A percentile compares a stretch with the other conserved stretches of the same genome.
These are phyloP conservation scores for Brevimyrus niger DNA, from an alignment of 2,113 vertebrate species.

Conservation along the genomic window DNA sequence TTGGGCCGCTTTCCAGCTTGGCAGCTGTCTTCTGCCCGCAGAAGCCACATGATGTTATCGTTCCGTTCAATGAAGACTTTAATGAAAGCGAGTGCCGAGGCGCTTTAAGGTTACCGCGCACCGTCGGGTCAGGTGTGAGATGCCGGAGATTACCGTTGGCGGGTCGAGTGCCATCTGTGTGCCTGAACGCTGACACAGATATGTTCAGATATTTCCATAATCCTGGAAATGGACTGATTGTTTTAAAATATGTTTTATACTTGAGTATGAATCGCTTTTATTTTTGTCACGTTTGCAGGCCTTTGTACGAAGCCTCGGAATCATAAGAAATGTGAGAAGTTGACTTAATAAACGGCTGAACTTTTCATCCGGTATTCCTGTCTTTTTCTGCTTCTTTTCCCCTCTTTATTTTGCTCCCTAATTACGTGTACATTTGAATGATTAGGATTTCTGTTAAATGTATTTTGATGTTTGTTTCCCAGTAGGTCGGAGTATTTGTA, in stretches of 20 bases:
- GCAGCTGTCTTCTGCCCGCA: neutral
- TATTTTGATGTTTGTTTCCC: neutral
- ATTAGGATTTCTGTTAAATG: neutral
- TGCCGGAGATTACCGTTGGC: neutral
- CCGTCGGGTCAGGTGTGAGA: neutral
- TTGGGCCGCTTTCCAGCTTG: neutral
- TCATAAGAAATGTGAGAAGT: neutral
- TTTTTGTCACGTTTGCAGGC: neutral
- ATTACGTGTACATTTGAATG: neutral
- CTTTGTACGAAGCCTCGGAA: neutral
- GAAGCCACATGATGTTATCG: neutral
- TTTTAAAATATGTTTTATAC: constrained; percentile 18
- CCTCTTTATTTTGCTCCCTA: neutral
- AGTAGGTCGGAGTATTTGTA: neutral
- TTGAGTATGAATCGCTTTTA: neutral
- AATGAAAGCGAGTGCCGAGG: neutral
- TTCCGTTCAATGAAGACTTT: neutral
- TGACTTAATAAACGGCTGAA: neutral
- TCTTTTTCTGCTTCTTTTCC: neutral
- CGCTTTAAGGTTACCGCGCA: neutral
- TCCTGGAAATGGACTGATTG: neutral
- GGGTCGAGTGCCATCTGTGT: neutral
- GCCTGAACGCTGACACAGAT: neutral
- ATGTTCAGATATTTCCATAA: neutral
- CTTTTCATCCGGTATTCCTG: neutral